Percentiles rank a stretch among this genome's conserved stretches.
Evolutionary conservation across 2,888 invertebrate genomes (phyloP).

Genomic region (Camponotus fellah): DNA sequence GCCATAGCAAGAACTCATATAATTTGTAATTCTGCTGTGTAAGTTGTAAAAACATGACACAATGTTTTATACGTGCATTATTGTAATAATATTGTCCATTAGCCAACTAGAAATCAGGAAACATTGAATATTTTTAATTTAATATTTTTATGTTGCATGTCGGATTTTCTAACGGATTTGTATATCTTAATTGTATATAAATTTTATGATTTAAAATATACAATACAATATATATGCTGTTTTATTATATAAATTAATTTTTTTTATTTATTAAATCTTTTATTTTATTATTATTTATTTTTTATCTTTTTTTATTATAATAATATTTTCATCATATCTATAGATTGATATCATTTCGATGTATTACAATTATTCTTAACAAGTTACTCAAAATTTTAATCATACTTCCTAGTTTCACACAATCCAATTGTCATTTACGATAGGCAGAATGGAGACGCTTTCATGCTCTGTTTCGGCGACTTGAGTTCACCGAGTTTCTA

Average conservation of each 20-base stretch:
- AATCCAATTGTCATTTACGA: conserved; percentile 71
- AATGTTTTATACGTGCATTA: not conserved
- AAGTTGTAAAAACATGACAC: conserved; percentile 2
- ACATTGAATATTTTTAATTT: not conserved
- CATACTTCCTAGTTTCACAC: conserved; percentile 80
- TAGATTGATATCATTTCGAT: conserved; percentile 35
- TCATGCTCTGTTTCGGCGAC: conserved; percentile 84
- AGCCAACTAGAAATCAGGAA: not conserved
- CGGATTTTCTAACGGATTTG: not conserved
- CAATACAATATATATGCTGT: too few species aligned
- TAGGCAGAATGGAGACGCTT: conserved; percentile 78
- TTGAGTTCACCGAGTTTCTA: conserved; percentile 82
- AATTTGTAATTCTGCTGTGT: conserved; percentile 45
- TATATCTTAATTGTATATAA: not conserved
- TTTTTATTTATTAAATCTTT: conserved; percentile 21
- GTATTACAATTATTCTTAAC: conserved; percentile 42
- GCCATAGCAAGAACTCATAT: conserved; percentile 34
- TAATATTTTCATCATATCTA: conserved; percentile 44
- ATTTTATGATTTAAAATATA: conserved; percentile 3
- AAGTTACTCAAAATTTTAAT: conserved; percentile 56
- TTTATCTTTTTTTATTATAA: conserved; percentile 21
- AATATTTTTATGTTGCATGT: not conserved
- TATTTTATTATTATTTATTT: not conserved
- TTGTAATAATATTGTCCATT: not conserved
- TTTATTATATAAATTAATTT: not conserved